Evolutionary conservation across 2,797 vertebrate genomes (phyloP), one percentile per base, ranked within the genome.

Genomic region (Rhyacichthys aspro): DNA sequence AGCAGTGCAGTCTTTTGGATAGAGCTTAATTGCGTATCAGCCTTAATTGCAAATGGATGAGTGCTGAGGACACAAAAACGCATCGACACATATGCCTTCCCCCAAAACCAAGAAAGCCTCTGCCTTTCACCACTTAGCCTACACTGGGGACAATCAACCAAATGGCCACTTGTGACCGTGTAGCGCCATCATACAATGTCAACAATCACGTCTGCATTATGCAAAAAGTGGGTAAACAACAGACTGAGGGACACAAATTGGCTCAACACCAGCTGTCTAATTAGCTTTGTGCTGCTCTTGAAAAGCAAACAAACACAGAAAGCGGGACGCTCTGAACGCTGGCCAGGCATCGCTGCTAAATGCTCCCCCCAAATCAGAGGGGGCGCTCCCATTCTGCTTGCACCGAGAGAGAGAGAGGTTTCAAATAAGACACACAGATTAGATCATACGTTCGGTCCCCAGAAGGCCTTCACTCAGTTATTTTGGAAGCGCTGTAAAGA

Each of bases 271-370:
- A 92, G 88, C 85, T 86, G 89, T 90, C 91, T 91, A 91, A 91
- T 93, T 92, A 93, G 89, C 88, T 89, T 88, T 89, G 87, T 87
- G 87, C 83, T 88, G 83, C 84, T 90, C 85, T 89, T 89, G 88
- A 91, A 92, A 89, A 89, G 87, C 87, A 91, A 92, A 90, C 84
- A 88, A 83, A 84, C 86, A 83, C 67, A 74, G 75, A 83, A 86
- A 87, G 85, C 59, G 50, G 78, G 71, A 84, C 58, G 8, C 77
- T 76, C 74, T 91, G 88, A 91, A 86, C 78, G 76, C 50, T 42
- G 67, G 83, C 88, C 88, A 89, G 86, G 64, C 80, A 54, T 64
- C 43, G 43, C 58, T 79, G 79, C 70, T 73, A 83, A 88, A 71
- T 82, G 79, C 80, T 85, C 74, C 72, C 82, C 72, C 74, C 56